A percentile compares a stretch with the other conserved stretches of the same genome.
Evolutionary conservation across 2,888 invertebrate genomes (phyloP).

Genomic region (Eugnorisma glareosa): DNA sequence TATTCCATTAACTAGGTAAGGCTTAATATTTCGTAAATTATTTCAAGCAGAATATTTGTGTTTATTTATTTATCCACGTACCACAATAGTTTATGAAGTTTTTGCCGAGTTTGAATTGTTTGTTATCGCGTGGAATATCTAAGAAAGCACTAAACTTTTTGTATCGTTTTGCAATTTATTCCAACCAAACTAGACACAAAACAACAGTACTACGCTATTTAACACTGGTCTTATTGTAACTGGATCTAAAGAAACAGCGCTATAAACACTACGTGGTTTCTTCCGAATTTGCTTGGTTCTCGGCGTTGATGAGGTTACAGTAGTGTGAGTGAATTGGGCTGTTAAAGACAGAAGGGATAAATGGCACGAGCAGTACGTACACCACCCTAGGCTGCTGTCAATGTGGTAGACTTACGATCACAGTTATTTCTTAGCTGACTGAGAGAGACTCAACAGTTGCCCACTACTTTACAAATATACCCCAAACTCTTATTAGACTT

Average conservation of each 20-base stretch:
- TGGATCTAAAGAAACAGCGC: neutral
- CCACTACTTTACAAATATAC: neutral
- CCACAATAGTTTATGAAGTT: constrained; percentile 6
- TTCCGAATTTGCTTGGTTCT: neutral
- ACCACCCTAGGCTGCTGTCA: neutral
- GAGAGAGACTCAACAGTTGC: neutral
- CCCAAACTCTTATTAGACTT: neutral
- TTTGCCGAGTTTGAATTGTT: neutral
- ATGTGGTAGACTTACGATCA: neutral
- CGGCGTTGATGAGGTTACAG: neutral
- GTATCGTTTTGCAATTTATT: neutral
- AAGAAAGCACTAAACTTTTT: neutral
- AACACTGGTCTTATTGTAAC: neutral
- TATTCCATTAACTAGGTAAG: constrained; percentile 40
- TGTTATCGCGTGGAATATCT: neutral
- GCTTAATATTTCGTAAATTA: constrained; percentile 12
- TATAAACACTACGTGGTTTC: neutral
- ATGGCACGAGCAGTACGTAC: neutral
- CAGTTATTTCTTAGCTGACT: neutral
- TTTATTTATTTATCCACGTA: constrained; percentile 58
- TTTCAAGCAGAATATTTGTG: constrained; percentile 39
- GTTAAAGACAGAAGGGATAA: neutral
- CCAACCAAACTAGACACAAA: neutral
- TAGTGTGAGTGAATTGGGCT: neutral
- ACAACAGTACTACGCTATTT: neutral